Conservation (phyloP, 1,140 invertebrate species). For the Lanistes nyassanus region DNA sequence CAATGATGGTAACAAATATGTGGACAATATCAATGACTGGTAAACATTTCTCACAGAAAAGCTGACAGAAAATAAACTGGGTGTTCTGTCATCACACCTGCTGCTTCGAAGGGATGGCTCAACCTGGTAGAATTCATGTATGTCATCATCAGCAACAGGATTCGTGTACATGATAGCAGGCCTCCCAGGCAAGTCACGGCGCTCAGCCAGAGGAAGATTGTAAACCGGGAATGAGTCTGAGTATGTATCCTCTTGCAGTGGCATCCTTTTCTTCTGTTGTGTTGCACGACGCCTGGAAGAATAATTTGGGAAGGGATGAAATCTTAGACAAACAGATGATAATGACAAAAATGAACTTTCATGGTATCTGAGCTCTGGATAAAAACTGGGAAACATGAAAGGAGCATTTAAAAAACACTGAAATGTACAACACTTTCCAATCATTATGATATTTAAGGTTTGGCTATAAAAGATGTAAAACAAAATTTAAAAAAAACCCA, state of each 20-base stretch:
- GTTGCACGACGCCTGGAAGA: background rate
- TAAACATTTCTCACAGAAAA: no score
- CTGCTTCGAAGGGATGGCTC: background rate
- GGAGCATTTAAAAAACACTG: no score
- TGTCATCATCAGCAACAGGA: slow-evolving; percentile 1
- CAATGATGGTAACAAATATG: no score
- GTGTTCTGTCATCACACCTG: slow-evolving; percentile 5
- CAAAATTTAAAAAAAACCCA: no score
- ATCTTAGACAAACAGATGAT: background rate
- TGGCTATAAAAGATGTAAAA: no score
- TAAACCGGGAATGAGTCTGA: background rate
- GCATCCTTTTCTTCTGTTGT: background rate
- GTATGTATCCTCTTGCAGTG: background rate
- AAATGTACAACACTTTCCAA: no score
- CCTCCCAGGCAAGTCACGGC: background rate
- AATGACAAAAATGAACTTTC: no score
- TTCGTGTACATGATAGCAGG: slow-evolving; percentile 12
- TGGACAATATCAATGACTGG: no score
- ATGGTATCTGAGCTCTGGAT: no score
- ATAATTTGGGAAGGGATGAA: background rate
- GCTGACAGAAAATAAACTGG: no score
- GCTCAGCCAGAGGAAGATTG: background rate
- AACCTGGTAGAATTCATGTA: background rate
- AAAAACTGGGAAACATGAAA: no score
- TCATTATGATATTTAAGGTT: no score